phyloP scores from a whole-genome alignment of 2,797 vertebrate species.

The Schizopygopsis pylzovi region DNA sequence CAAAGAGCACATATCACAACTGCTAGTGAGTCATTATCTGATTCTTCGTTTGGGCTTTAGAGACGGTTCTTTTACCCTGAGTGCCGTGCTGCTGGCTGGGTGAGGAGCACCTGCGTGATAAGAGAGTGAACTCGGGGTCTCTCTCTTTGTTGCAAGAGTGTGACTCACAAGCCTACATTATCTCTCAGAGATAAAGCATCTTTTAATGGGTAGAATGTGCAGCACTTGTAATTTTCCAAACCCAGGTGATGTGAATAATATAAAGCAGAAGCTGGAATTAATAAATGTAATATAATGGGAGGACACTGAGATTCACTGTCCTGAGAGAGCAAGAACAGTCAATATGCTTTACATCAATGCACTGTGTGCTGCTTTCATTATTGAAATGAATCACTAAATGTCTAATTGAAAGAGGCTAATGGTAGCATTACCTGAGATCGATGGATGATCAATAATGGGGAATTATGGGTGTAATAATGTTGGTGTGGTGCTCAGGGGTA shows the following conservation, averaged over 20 bases:
- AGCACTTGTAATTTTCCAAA: constrained; percentile 45
- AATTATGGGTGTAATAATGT: constrained; percentile 44
- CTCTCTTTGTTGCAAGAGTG: constrained; percentile 46
- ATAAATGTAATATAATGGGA: constrained; percentile 42
- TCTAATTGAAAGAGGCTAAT: constrained; percentile 54
- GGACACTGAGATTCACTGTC: constrained; percentile 36
- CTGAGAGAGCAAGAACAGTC: constrained; percentile 41
- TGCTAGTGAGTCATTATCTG: constrained; percentile 34
- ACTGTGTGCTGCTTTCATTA: constrained; percentile 46
- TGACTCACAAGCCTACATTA: constrained; percentile 54
- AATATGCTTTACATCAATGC: constrained; percentile 54
- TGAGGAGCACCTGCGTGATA: constrained; percentile 17
- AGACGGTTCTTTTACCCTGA: constrained; percentile 25
- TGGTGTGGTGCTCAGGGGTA: constrained; percentile 23
- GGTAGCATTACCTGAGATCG: constrained; percentile 55
- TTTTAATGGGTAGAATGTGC: constrained; percentile 48
- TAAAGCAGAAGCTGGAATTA: constrained; percentile 31
- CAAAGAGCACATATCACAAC: background rate
- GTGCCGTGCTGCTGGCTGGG: constrained; percentile 12
- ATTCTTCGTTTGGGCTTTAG: constrained; percentile 37
- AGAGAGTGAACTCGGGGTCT: constrained; percentile 46
- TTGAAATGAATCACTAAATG: constrained; percentile 55
- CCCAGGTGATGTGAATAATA: constrained; percentile 9
- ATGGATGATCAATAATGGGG: constrained; percentile 42
- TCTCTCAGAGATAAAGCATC: constrained; percentile 33